A percentile compares a stretch with the other conserved stretches of the same genome.
Evolutionary conservation across 2,113 vertebrate genomes (phyloP).

Genomic region (Urocolius indicus): DNA sequence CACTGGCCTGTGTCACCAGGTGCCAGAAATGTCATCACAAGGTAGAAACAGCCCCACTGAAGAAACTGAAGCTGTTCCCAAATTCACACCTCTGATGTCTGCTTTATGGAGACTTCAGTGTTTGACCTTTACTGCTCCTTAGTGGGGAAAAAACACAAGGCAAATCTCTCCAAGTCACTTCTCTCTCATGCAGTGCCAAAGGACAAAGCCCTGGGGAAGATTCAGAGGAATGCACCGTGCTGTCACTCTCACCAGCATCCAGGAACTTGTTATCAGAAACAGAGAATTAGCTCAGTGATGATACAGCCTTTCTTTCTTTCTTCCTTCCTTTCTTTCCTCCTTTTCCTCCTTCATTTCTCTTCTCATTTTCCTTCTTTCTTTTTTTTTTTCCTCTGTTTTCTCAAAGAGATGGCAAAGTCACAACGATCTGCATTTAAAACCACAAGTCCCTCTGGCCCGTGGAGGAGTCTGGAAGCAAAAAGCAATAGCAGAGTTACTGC

Average conservation of each 20-base stretch:
- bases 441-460: slow-evolving; percentile 1
- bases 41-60: accelerated
- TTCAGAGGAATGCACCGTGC: not conserved
- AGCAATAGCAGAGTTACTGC: not conserved
- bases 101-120: not conserved
- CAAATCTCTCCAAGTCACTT: not conserved
- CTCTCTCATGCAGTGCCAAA: not conserved
- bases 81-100: not conserved
- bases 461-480: not conserved
- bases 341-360: not conserved
- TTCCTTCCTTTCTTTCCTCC: too few relatives aligned
- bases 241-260: not conserved
- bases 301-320: not conserved
- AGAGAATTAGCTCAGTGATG: not conserved
- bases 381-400: too few relatives aligned
- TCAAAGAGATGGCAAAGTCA: not conserved
- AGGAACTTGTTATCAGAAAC: not conserved
- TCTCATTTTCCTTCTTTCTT: too few relatives aligned
- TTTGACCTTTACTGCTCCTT: not conserved
- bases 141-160: not conserved
- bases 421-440: not conserved
- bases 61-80: not conserved
- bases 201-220: not conserved
- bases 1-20: not conserved
- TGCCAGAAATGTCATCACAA: not conserved